Evolutionary conservation across 2,888 invertebrate species (phyloP), one percentile per base, ranked within the genome.

Genomic region (Apamea sordens): DNA sequence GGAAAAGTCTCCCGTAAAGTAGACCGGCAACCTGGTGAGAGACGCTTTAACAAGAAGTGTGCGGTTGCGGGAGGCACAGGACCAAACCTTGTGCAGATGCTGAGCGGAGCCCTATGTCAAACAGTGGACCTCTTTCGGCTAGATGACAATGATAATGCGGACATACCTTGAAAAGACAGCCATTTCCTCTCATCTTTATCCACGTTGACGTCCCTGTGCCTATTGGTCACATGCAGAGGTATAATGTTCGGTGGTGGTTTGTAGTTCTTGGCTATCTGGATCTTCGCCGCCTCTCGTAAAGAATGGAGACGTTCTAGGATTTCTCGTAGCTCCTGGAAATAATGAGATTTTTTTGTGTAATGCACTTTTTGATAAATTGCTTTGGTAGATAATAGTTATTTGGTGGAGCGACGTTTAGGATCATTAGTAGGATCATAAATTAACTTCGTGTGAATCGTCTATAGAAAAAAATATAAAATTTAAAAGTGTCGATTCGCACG

Each of bases 111-210:
- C 47, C 15, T 47, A 15, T 47, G 15, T 47, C 15, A 5, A 47
- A 15, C 47, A 47, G 47, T 47, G 13, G 47, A 15, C 8, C 32
- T 32, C 0, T 63, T 18, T 7, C 41, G 21, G 36, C 21, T 36
- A 18, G 21, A 21, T 10, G 8, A 13, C 32, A 32, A 32, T n/a
- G 1, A n/a, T 6, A 21, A 18, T 73, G 6, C 8, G 8, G 11
- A 13, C 69, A 68, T 81, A 97, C 97, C 96, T 94, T 95, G 95
- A 84, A 97, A 97, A 32, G 96, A 97, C 1, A 97, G 92, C 92
- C 96, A 97, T 79, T 95, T 93, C 61, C 96, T 94, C 80, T 97
- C 97, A 77, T 97, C 95, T 69, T 92, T 93, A 83, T 97, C 96
- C 0, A 97, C 95, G 70, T 97, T 97, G 2, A 97, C 93, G 77